These are phyloP conservation scores for Colinus virginianus DNA, from an alignment of 2,113 vertebrate species.

Conservation along the genomic window DNA sequence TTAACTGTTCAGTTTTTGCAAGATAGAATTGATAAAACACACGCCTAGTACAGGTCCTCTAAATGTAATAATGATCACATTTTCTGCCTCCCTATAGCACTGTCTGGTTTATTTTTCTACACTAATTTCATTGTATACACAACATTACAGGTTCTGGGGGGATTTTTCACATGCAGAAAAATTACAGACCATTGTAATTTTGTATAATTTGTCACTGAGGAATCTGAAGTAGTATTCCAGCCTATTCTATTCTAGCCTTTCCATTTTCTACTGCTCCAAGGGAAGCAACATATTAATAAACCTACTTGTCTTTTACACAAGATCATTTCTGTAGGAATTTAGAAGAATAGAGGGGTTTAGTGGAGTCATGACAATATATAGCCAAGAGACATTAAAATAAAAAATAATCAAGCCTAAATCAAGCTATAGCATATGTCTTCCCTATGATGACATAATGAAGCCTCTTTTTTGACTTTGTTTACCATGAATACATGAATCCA, in stretches of 20 bases:
- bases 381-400: background rate
- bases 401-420: background rate
- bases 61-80: background rate
- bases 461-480: background rate
- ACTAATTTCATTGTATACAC: background rate
- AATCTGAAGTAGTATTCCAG: background rate
- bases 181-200: background rate
- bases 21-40: constrained; percentile 35
- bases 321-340: background rate
- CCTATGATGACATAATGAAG: background rate
- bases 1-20: constrained; percentile 22
- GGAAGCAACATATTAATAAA: background rate
- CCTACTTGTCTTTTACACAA: fast-evolving
- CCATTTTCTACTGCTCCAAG: background rate
- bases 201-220: background rate
- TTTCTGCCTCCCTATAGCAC: constrained; percentile 1
- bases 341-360: background rate
- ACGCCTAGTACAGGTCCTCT: background rate
- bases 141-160: background rate
- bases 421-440: background rate
- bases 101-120: background rate
- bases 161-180: background rate
- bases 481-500: background rate
- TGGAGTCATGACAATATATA: background rate
- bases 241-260: background rate